Percentiles rank a stretch among this genome's conserved stretches.
phyloP scores from a whole-genome alignment of 2,113 vertebrate genomes.

The Tetraodon nigroviridis region DNA sequence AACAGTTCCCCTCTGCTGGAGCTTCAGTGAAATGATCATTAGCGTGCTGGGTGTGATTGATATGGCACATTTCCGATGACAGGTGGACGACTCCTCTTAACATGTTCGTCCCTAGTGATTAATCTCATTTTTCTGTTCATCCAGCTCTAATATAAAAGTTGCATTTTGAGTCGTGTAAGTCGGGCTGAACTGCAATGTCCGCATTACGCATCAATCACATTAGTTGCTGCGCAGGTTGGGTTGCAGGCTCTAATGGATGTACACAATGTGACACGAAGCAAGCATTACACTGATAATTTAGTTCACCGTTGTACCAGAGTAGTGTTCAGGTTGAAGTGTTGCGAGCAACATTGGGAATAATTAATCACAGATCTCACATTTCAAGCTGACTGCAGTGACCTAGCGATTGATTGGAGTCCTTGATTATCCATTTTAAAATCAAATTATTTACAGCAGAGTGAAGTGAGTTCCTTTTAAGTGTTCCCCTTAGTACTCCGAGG shows the following conservation, averaged over 20 bases:
- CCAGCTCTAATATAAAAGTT: slow-evolving; percentile 45
- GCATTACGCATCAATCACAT: slow-evolving; percentile 26
- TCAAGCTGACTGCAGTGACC: not conserved
- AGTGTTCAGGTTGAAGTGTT: slow-evolving; percentile 12
- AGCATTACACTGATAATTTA: slow-evolving; percentile 47
- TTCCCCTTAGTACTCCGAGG: too few species aligned
- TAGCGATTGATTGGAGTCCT: slow-evolving; percentile 24
- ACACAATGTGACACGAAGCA: slow-evolving; percentile 28
- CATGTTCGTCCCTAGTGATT: slow-evolving; percentile 54
- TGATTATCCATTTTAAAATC: slow-evolving; percentile 15
- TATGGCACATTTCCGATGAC: slow-evolving; percentile 62
- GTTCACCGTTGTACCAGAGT: not conserved
- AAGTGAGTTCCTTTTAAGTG: slow-evolving; percentile 1
- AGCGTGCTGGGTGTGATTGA: slow-evolving; percentile 63
- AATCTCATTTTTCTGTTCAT: slow-evolving; percentile 63
- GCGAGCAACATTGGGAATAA: slow-evolving; percentile 23
- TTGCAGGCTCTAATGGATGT: slow-evolving; percentile 31
- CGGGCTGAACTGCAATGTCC: slow-evolving; percentile 11
- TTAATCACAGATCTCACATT: slow-evolving; percentile 22
- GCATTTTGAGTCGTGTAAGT: slow-evolving; percentile 16
- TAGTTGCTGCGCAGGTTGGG: slow-evolving; percentile 8
- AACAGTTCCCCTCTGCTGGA: slow-evolving; percentile 45
- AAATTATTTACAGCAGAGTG: too few species aligned
- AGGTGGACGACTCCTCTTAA: slow-evolving; percentile 60
- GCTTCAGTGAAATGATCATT: slow-evolving; percentile 61